These are phyloP conservation scores for Ochotona curzoniae DNA, from an alignment of 2,113 vertebrate species.

Conservation along the genomic window DNA sequence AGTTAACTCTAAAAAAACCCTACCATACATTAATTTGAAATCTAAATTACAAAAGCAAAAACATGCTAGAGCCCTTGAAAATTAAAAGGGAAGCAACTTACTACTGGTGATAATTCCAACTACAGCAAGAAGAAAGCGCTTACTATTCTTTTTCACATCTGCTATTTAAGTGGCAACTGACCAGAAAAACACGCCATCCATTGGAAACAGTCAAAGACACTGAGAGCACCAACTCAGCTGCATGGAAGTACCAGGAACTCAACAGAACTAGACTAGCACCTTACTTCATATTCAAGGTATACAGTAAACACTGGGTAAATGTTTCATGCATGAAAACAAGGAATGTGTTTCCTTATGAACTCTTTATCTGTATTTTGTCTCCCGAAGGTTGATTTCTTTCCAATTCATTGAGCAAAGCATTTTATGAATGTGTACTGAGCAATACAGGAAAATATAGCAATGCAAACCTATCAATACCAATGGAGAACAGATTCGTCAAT, in stretches of 20 bases:
- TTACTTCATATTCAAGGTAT: background rate
- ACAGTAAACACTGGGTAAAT: background rate
- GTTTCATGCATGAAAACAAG: background rate
- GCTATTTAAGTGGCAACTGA: constrained; percentile 1
- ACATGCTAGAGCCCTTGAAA: background rate
- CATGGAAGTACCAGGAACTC: background rate
- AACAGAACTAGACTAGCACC: background rate
- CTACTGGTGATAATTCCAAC: background rate
- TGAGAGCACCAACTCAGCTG: background rate
- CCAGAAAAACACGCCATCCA: background rate
- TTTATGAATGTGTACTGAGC: background rate
- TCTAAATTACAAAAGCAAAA: constrained; percentile 50
- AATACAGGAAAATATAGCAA: background rate
- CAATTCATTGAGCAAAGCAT: background rate
- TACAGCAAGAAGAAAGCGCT: background rate
- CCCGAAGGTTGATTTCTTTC: background rate
- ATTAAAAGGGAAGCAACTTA: background rate
- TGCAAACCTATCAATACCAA: background rate
- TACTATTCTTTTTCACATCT: background rate
- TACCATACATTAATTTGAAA: background rate
- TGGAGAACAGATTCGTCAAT: background rate
- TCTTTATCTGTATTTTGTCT: background rate
- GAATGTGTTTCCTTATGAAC: background rate
- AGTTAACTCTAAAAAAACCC: background rate
- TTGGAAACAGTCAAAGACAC: background rate